Evolutionary conservation across 64 coral and sea anemone species (phyloP).

Genomic region (Montipora foliosa): DNA sequence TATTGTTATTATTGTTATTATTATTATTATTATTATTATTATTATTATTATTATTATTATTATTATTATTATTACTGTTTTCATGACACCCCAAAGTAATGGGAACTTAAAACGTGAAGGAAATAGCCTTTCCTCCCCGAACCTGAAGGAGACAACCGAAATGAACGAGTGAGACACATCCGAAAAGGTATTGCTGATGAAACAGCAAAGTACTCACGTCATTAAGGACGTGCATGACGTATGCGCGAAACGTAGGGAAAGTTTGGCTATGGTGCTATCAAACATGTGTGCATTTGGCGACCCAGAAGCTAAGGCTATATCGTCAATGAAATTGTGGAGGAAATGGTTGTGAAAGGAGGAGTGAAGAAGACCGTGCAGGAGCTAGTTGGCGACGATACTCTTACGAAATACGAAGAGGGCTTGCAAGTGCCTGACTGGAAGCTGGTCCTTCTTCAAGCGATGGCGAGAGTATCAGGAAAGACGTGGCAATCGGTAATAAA

Average conservation of each 20-base stretch:
- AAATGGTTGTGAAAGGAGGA: constrained; percentile 41
- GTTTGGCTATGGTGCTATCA: constrained; percentile 32
- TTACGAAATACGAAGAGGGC: neutral
- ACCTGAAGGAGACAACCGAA: too few species aligned
- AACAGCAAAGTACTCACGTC: too few species aligned
- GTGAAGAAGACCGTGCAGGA: constrained; percentile 25
- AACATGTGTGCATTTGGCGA: constrained; percentile 72
- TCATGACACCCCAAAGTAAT: too few species aligned
- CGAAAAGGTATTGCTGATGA: too few species aligned
- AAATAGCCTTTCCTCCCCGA: too few species aligned
- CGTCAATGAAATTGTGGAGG: constrained; percentile 51
- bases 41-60: too few species aligned
- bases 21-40: too few species aligned
- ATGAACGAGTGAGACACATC: too few species aligned
- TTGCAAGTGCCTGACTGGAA: constrained; percentile 67
- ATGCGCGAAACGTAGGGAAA: constrained; percentile 39
- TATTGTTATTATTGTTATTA: too few species aligned
- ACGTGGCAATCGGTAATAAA: constrained; percentile 10
- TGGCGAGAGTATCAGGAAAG: constrained; percentile 31
- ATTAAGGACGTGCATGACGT: neutral
- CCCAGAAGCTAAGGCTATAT: constrained; percentile 50
- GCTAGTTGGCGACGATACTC: constrained; percentile 31
- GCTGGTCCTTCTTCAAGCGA: constrained; percentile 46
- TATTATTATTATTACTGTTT: too few species aligned
- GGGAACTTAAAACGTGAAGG: too few species aligned